These are phyloP conservation scores for Pelobates fuscus DNA, from an alignment of 2,113 vertebrate genomes.

Conservation along the genomic window DNA sequence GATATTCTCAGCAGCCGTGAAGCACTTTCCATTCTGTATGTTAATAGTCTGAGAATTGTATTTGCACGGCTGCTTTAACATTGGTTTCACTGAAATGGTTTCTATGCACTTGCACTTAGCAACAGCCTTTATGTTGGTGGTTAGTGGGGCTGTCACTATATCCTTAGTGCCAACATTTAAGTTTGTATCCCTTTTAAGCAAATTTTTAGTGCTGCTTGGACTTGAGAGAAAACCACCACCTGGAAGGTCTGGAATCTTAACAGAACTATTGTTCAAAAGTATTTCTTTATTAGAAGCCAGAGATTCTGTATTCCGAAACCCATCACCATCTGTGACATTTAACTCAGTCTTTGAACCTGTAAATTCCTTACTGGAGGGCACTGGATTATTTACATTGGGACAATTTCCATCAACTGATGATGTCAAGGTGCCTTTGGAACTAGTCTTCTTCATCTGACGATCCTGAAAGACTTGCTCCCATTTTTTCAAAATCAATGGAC, in stretches of 20 bases:
- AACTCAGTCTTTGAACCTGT: not conserved
- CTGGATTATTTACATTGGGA: constrained; percentile 49
- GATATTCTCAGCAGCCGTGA: constrained; percentile 51
- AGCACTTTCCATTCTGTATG: constrained; percentile 59
- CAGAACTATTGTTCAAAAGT: constrained; percentile 8
- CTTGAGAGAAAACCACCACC: constrained; percentile 6
- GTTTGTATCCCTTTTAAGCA: constrained; percentile 45
- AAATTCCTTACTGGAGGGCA: constrained; percentile 7
- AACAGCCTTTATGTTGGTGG: not conserved
- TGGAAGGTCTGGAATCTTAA: not conserved
- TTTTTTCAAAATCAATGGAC: constrained; percentile 86
- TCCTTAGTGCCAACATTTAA: constrained; percentile 53
- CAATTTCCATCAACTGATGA: constrained; percentile 57
- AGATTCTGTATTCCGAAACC: constrained; percentile 54
- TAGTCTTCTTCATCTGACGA: constrained; percentile 81
- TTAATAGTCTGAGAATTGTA: constrained; percentile 58
- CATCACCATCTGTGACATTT: not conserved
- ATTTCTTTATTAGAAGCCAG: constrained; percentile 57
- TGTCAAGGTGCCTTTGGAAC: constrained; percentile 85
- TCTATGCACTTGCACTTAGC: constrained; percentile 51
- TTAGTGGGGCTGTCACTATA: constrained; percentile 50
- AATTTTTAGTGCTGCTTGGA: constrained; percentile 43
- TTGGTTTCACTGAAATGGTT: constrained; percentile 22
- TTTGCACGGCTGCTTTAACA: constrained; percentile 62
- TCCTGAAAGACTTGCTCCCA: constrained; percentile 94